A percentile compares a stretch with the other conserved stretches of the same genome.
Evolutionary conservation across 2,888 invertebrate species (phyloP).

Genomic region (Lapara coniferarum): DNA sequence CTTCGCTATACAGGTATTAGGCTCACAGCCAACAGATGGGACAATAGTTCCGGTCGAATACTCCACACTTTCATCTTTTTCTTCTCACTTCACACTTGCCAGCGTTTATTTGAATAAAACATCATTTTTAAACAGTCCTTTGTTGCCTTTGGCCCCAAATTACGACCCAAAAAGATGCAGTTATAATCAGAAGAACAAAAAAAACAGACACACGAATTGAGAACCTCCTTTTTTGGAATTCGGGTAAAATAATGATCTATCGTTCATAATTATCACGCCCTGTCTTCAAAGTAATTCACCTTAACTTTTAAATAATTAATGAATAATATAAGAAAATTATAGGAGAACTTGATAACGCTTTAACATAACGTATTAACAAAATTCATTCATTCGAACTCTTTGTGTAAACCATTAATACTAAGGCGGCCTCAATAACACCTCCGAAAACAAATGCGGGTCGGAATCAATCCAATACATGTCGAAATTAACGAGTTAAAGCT

Average conservation of each 20-base stretch:
- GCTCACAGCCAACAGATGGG: constrained; percentile 75
- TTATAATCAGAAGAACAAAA: too few relatives aligned
- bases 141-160: not conserved
- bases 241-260: too few relatives aligned
- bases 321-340: too few relatives aligned
- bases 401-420: not conserved
- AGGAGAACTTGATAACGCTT: too few relatives aligned
- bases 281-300: too few relatives aligned
- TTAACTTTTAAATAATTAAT: too few relatives aligned
- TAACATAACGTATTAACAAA: too few relatives aligned
- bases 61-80: constrained; percentile 32
- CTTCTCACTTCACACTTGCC: constrained; percentile 21
- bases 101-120: not conserved
- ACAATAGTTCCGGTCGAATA: constrained; percentile 54
- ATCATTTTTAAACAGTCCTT: not conserved
- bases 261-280: too few relatives aligned
- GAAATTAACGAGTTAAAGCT: constrained; percentile 15
- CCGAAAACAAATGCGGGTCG: not conserved
- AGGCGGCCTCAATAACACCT: constrained; percentile 10
- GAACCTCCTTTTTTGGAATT: too few relatives aligned
- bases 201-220: too few relatives aligned
- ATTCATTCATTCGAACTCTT: not conserved
- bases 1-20: constrained; percentile 58
- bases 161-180: too few relatives aligned
- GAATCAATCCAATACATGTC: constrained; percentile 8